Evolutionary conservation across 2,888 invertebrate genomes (phyloP), one percentile per base, ranked within the genome.

Genomic region (Scaptomyza cyrtandrae): DNA sequence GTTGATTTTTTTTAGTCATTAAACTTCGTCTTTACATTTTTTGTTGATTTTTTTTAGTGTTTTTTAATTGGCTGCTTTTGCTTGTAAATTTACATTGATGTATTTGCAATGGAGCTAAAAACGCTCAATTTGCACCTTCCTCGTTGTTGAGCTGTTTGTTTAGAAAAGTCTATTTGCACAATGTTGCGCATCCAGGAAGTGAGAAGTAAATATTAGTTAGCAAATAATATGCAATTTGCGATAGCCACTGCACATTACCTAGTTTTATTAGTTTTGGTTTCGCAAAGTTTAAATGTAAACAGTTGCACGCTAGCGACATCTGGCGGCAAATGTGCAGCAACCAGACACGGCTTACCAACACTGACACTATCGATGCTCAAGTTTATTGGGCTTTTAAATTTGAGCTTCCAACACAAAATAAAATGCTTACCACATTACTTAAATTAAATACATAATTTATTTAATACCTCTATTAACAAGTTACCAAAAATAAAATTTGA

Each of bases 181-280:
- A 24, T 39, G 54, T 67, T 76, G 61, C 60, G 69, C 61, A 53
- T 55, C 31, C 59, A 67, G 80, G 80, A 83, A 83, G 58, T 80
- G 29, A n/a, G 66, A 16, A 48, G 48, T 24, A 77, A 86, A 84
- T 72, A 77, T 65, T 68, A 49, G 43, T 50, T 59, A 53, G 62
- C 66, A 65, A 65, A 64, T 55, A 61, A 19, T 48, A 43, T 49
- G 58, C 29, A 24, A 24, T 67, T 65, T 53, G 50, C 27, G 6
- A 37, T 9, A 56, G 68, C 29, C 48, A 41, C 49, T 55, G 37
- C 48, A 45, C 19, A 16, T n/a, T 11, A 14, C 39, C 7, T 1
- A 24, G 1, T 35, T 48, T 41, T 29, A 33, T 10, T 9, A 14
- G 10, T 7, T 45, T 46, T 35, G 2, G 41, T 60, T 63, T 45